phyloP scores from a whole-genome alignment of 2,113 vertebrate genomes.

The Silurus glanis region DNA sequence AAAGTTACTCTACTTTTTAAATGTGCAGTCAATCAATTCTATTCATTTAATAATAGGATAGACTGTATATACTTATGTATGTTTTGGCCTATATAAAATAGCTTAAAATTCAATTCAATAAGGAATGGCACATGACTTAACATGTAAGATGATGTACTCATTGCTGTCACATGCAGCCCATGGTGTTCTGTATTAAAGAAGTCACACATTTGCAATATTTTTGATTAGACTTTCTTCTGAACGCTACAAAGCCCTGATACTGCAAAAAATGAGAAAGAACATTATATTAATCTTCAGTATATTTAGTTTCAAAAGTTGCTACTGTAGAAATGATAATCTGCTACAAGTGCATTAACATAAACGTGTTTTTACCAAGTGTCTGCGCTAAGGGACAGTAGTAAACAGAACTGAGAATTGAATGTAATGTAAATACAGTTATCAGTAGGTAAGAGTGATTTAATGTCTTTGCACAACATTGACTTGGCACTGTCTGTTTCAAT shows the following conservation, averaged over 20 bases:
- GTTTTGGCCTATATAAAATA: neutral
- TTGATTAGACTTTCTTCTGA: neutral
- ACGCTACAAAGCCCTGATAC: neutral
- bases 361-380: neutral
- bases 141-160: too few species aligned
- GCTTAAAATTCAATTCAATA: neutral
- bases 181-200: neutral
- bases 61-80: neutral
- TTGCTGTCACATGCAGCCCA: neutral
- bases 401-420: neutral
- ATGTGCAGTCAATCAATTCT: neutral
- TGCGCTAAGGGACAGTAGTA: neutral
- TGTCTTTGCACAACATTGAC: neutral
- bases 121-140: neutral
- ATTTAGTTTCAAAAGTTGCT: neutral
- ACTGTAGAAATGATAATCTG: neutral
- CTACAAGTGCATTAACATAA: neutral
- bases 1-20: neutral
- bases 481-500: neutral
- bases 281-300: neutral
- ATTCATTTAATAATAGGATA: neutral
- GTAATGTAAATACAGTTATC: neutral
- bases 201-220: neutral
- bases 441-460: neutral
- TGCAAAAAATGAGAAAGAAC: neutral